Evolutionary conservation across 1,140 invertebrate species (phyloP), one percentile per base, ranked within the genome.

Genomic region (Hesperophylax magnus): DNA sequence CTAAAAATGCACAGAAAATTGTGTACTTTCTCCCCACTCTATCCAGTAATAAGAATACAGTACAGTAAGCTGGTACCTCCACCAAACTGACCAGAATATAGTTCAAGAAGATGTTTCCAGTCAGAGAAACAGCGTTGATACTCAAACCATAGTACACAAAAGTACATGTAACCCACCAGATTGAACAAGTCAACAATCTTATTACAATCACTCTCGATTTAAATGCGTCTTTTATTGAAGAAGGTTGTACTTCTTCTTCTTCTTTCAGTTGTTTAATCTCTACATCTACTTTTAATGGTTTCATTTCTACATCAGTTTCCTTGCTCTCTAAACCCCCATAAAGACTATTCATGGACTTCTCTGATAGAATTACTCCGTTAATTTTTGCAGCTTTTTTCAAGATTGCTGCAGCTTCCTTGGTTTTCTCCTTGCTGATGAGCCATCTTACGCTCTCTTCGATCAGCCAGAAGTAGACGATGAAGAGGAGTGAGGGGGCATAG

Each of bases 111-210:
- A 91, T 86, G 72, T 89, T 93, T 0, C 93, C 94, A 78, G 92
- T 93, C 27, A 97, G 88, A 39, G 94, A 92, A 24, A 95, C 94
- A 2, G 95, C 93, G 85, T 96, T 96, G 18, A 97, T 91, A 0
- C 95, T 95, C n/a, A 97, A 85, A 2, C 95, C 96, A 85, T 96
- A 97, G 85, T 96, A 97, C 4, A 96, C 92, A 78, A 96, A 92
- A 0, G 93, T 93, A 83, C 93, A 93, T 0, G 93, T 93, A 58
- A 94, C 89, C 94, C 93, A 96, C 85, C 92, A 92, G 85, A 94
- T 92, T 52, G 91, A 94, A 69, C 94, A 93, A 34, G 93, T 92
- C 2, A 93, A 83, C 56, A 95, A 86, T 61, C 94, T 91, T 85
- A 93, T 91, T 87, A 94, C 87, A 79, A 93, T 92, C 20, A 92